phyloP scores from a whole-genome alignment of 2,888 invertebrate species.

The Congeria kusceri region DNA sequence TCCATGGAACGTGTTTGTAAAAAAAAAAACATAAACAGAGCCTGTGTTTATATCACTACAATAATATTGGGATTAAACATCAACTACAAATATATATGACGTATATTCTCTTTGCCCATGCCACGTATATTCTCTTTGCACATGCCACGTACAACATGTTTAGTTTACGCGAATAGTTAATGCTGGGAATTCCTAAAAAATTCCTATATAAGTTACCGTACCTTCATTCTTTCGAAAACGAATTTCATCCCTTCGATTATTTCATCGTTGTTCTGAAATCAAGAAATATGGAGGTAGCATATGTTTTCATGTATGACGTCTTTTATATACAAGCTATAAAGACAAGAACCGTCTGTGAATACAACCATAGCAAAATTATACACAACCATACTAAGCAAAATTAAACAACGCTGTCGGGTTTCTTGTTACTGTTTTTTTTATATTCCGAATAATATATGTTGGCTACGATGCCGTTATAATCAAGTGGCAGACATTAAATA shows the following conservation, averaged over 20 bases:
- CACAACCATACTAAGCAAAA: no score
- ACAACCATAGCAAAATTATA: no score
- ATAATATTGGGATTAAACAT: background rate
- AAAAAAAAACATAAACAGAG: background rate
- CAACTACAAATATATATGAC: background rate
- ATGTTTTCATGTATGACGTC: background rate
- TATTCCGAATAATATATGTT: no score
- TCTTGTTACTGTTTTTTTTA: no score
- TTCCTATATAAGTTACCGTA: slow-evolving; percentile 52
- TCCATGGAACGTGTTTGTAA: background rate
- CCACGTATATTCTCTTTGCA: slow-evolving; percentile 85
- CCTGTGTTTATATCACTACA: background rate
- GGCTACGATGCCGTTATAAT: no score
- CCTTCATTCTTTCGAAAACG: slow-evolving; percentile 85
- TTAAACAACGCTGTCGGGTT: no score
- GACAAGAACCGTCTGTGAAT: no score
- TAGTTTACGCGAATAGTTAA: no score
- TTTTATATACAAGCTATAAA: no score
- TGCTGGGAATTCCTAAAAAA: background rate
- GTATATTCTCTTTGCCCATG: slow-evolving; percentile 86
- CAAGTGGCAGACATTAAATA: no score
- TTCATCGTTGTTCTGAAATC: slow-evolving; percentile 84
- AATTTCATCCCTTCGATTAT: slow-evolving; percentile 86
- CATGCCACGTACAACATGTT: no score
- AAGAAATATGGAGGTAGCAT: background rate